Evolutionary conservation across 2,797 vertebrate genomes (phyloP).

Genomic region (Scarus forsteni): DNA sequence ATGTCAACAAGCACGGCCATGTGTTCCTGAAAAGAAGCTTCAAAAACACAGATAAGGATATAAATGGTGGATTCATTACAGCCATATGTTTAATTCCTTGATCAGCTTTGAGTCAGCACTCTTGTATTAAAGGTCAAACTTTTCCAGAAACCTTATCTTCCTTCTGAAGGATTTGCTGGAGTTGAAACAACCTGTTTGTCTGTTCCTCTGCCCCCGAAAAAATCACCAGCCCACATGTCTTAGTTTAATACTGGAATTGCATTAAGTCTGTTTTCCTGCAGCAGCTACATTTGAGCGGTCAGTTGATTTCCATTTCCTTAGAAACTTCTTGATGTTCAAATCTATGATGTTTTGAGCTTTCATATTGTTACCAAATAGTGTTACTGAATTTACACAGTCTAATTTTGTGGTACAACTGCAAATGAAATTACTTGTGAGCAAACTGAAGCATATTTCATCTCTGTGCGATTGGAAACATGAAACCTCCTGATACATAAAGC

Average conservation of each 20-base stretch:
- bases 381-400: background rate
- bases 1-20: background rate
- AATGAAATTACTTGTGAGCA: background rate
- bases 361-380: background rate
- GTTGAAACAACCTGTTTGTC: conserved; percentile 9
- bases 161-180: background rate
- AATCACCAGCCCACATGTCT: conserved; percentile 62
- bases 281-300: conserved; percentile 64
- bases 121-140: background rate
- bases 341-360: background rate
- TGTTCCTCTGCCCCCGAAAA: conserved; percentile 50
- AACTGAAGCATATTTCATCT: background rate
- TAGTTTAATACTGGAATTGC: conserved; percentile 68
- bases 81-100: background rate
- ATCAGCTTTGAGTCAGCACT: background rate
- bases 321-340: conserved; percentile 5
- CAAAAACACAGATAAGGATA: background rate
- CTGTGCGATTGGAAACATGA: conserved; percentile 16
- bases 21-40: background rate
- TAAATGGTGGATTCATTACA: background rate
- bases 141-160: background rate
- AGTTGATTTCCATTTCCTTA: conserved; percentile 68
- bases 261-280: conserved; percentile 66
- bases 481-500: conserved; percentile 3
- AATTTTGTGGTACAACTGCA: background rate